Base-by-base conservation (phyloP, 2,888 invertebrate species). In the Isoperla grammatica region DNA sequence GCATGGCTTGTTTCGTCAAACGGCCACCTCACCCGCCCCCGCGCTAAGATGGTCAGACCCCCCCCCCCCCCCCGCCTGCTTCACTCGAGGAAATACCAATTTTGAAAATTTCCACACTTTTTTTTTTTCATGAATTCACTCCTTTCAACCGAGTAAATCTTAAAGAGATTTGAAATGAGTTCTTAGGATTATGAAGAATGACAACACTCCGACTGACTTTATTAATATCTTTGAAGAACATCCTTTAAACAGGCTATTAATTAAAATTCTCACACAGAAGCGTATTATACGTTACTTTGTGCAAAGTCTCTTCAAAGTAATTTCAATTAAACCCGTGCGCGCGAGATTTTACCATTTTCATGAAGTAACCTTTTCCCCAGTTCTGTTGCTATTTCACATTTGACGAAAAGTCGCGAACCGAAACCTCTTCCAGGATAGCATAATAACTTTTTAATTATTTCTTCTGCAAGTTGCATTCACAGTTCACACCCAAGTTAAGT, bases 1-100 rank as follows among this genome's bases (percentile, higher is more conserved):
- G 53, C 53, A 53, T 53, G 53, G 35, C 11, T 39, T 53, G 19
- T 17, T 37, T 53, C 40, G 53, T 53, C 53, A 53, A 53, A 53
- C 39, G 53, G 12, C 39, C 9, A 15, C 39, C 12, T 11, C 39
- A 2, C 6, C 35, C 11, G 29, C 49, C 35, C n/a, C n/a, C n/a
- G 15, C 49, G 49, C 35, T 29, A n/a, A n/a, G n/a, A n/a, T n/a
- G 29, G 29, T 29, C 29, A 29, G 5, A 29, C 29, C 29, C 5
- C 29, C 29, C 8, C n/a, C 17, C 23, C 29, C 29, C 29, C 49
- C n/a, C 29, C 19, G 20, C 22, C 23, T 20, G 8, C 13, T 19
- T 13, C 53, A 37, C 53, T 37, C 39, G 11, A 29, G 29, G 29
- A 29, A 17, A 37, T 15, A 37, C 37, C 53, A 39, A 53, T 53